Percentiles rank a stretch among this genome's conserved stretches.
Conservation (phyloP, 2,797 vertebrate genomes). For the Bradypus variegatus region DNA sequence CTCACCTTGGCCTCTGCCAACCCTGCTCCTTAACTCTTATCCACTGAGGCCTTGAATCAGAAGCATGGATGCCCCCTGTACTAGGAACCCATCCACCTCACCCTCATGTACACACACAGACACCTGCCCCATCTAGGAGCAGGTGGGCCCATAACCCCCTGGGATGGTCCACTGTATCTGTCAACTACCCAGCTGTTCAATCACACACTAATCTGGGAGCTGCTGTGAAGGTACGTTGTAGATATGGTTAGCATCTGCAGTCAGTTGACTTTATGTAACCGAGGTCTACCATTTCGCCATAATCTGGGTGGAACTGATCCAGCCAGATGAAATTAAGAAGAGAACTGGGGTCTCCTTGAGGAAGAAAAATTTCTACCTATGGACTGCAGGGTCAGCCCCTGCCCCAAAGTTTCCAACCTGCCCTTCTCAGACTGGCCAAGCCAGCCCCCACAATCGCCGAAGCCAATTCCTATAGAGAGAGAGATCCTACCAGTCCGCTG, state of each 20-base stretch:
- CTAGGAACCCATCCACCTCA: neutral
- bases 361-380: too few species aligned
- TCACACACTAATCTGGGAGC: accelerated
- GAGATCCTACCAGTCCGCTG: neutral
- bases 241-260: accelerated
- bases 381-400: accelerated
- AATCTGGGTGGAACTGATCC: too few species aligned
- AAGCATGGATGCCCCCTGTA: too few species aligned
- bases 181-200: too few species aligned
- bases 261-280: neutral
- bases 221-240: too few species aligned
- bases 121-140: too few species aligned
- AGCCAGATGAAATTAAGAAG: neutral
- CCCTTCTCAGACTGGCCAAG: too few species aligned
- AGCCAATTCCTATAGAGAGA: neutral
- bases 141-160: neutral
- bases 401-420: neutral
- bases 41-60: neutral
- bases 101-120: neutral
- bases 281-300: too few species aligned
- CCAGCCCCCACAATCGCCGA: accelerated
- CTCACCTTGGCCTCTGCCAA: neutral
- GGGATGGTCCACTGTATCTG: neutral
- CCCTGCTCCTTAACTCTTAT: neutral
- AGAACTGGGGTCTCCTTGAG: neutral